Base-by-base conservation (phyloP, 2,113 vertebrate species). In the Dromiciops gliroides region DNA sequence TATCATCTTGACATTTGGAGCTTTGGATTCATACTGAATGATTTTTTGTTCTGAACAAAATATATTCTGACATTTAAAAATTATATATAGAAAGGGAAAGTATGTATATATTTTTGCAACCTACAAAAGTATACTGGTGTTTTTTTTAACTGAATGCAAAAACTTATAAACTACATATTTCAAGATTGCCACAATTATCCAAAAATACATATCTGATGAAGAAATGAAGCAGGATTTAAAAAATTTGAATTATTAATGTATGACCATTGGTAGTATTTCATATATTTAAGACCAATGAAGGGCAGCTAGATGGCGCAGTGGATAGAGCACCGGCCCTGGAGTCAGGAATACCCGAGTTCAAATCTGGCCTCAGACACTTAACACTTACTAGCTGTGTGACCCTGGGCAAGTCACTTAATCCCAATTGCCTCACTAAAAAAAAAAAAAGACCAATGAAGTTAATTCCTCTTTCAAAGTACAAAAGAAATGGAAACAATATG, bases 141-240 rank as follows among this genome's bases (percentile, higher is more conserved):
- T 25, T 52, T 52, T 95, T 90, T 49, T 60, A 94, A 60, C 14
- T 88, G 90, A 51, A 94, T 92, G 14, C 25, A 92, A n/a, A 95
- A 92, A 51, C 16, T 51, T 94, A 51, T 88, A 94, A 94, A 8
- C 52, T 48, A 90, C 83, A 47, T 53, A 90, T 94, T 95, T 96
- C 44, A 92, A 49, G 89, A 83, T 93, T 96, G 4, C 24, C 94
- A 89, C 31, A 94, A 48, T 44, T 83, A 83, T 44, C 12, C 50
- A 96, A 95, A 93, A 92, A 95, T n/a, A 89, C 50, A 95, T 37
- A 92, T 44, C 91, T 95, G 83, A 96, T 90, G 37, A 89, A 25
- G 44, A 97, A 95, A 92, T 89, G 92, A 89, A 91, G 7, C 3
- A 60, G 50, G 89, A 93, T 92, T 25, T 91, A 91, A 44, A 67